Evolutionary conservation across 2,113 vertebrate genomes (phyloP), one percentile per base, ranked within the genome.

Genomic region (Noturus placidus): DNA sequence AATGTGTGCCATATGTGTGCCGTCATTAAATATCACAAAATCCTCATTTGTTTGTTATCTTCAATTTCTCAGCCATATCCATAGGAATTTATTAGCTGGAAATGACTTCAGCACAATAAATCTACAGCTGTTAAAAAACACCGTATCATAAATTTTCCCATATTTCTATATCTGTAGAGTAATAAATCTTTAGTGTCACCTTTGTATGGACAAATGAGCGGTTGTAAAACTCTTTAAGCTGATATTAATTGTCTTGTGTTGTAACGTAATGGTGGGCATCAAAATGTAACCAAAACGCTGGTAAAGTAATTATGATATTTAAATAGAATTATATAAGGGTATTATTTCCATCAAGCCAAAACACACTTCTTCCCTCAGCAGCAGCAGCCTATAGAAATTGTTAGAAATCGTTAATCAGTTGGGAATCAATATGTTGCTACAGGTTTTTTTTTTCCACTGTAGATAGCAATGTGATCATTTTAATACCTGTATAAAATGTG

Each of bases 41-140:
- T 87, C 46, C 67, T 84, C n/a, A 88, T 88, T 87, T 83, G 76
- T 87, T 89, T 87, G 83, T 83, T 89, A 81, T 83, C 83, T 83
- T 87, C 76, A 76, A 65, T 89, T 82, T 86, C 59, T 77, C 27
- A 15, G 77, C 33, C 56, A 88, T 46, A 46, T 88, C 59, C 83
- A 88, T 90, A 52, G 77, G 33, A 87, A 77, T 87, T 80, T 69
- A 84, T 85, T 82, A 81, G 19, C 83, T 69, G 15, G 27, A 56
- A 67, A 90, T 61, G 35, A 84, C n/a, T 79, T 77, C 17, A 46
- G 74, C 15, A 54, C 30, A 86, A 63, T 86, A 54, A 52, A 79
- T 25, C n/a, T 52, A 52, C 27, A 69, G 59, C 57, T 35, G 38
- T 2, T 27, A 20, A 30, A 52, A 46, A 38, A 56, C 59, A 63